Evolutionary conservation across 1,140 invertebrate species (phyloP).

Genomic region (Euura lappo): DNA sequence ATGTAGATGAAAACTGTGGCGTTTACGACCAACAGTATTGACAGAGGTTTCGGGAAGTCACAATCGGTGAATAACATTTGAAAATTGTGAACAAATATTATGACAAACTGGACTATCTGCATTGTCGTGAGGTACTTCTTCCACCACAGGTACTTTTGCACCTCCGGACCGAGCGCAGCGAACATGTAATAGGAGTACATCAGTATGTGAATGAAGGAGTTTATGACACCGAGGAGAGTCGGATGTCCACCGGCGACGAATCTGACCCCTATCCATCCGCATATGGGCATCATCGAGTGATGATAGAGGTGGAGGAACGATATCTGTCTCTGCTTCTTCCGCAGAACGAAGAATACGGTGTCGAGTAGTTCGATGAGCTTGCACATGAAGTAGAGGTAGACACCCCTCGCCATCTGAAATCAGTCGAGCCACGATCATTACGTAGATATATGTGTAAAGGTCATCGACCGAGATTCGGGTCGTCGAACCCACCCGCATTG

Average conservation of each 20-base stretch:
- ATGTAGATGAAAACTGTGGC: slow-evolving; percentile 82
- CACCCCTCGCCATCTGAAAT: slow-evolving; percentile 54
- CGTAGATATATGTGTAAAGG: not conserved
- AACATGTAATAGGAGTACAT: slow-evolving; percentile 89
- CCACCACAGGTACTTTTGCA: slow-evolving; percentile 91
- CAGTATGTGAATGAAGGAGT: slow-evolving; percentile 83
- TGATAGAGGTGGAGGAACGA: slow-evolving; percentile 80
- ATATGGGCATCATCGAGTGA: slow-evolving; percentile 74
- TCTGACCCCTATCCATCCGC: slow-evolving; percentile 85
- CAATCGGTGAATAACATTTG: slow-evolving; percentile 69
- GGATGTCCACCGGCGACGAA: slow-evolving; percentile 81
- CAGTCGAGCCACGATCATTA: too few species aligned
- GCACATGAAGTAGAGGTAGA: slow-evolving; percentile 61
- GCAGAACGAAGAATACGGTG: slow-evolving; percentile 82
- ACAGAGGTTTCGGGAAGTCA: slow-evolving; percentile 71
- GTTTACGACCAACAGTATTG: slow-evolving; percentile 74
- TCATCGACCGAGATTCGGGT: not conserved
- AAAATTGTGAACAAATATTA: slow-evolving; percentile 76
- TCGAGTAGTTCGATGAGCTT: slow-evolving; percentile 72
- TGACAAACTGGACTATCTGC: slow-evolving; percentile 85
- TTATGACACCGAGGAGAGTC: slow-evolving; percentile 83
- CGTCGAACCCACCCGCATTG: slow-evolving; percentile 70
- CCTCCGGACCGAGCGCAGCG: slow-evolving; percentile 78
- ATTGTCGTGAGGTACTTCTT: slow-evolving; percentile 87
- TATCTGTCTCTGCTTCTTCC: slow-evolving; percentile 80